Evolutionary conservation across 1,140 invertebrate genomes (phyloP), one percentile per base, ranked within the genome.

Genomic region (Lineus longissimus): DNA sequence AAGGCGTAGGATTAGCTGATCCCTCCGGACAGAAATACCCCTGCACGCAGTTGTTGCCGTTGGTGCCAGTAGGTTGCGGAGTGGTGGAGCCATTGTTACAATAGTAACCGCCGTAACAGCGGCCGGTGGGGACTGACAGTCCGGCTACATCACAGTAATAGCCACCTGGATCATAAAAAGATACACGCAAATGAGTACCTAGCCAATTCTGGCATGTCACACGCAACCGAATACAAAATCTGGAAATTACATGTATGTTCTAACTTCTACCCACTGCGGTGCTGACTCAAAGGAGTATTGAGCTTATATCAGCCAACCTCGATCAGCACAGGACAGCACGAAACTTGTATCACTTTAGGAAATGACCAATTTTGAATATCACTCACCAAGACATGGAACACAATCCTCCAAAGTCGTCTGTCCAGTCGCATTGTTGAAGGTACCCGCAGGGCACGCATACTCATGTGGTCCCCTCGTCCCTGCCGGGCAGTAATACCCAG

Each of bases 341-440:
- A 23, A 7, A 6, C 6, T 27, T 4, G 25, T n/a, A n/a, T 51
- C 47, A 7, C 4, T 9, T 51, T 36, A 36, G 33, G 15, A 36
- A 4, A 7, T 36, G 4, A 36, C 6, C 4, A 4, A 51, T 23
- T n/a, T 7, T 33, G 27, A 43, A 15, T 40, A 51, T 22, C 2
- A 19, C 59, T 59, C 64, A 77, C 76, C 70, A 68, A 75, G 68
- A 60, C 75, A 79, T 2, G 55, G n/a, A 17, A 73, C 55, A 66
- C 77, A 79, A 63, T 78, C 69, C 11, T 29, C 19, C 17, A 31
- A 15, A 13, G 62, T 62, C 19, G 66, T 71, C 45, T 69, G 70
- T 33, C 63, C 57, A 1, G 76, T 78, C 29, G 61, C 45, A 58
- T 78, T 77, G 68, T 76, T 77, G 62, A 69, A 79, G 2, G 74